phyloP scores from a whole-genome alignment of 1,140 invertebrate genomes.

The Ganaspis sp. region DNA sequence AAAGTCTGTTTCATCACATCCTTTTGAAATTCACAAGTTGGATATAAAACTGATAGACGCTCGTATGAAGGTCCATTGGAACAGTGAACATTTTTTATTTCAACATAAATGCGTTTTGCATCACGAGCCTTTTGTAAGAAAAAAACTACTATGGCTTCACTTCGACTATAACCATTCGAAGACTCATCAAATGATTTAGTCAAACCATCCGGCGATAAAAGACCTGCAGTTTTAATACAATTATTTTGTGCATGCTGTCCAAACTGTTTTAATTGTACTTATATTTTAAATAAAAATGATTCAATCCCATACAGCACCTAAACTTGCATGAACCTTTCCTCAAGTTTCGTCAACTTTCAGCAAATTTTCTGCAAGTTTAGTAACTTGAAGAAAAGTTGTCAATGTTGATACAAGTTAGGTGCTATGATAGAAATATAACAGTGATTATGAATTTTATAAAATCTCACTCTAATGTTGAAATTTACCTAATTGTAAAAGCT shows the following conservation, averaged over 20 bases:
- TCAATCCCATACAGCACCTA: no score
- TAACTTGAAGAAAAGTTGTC: no score
- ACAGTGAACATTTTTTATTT: conserved; percentile 77
- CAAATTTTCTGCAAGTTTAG: no score
- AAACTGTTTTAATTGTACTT: no score
- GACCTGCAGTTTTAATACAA: conserved; percentile 36
- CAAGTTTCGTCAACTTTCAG: no score
- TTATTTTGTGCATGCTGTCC: no score
- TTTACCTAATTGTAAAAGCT: conserved; percentile 46
- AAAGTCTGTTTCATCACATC: conserved; percentile 43
- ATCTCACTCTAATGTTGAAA: no score
- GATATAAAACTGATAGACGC: conserved; percentile 76
- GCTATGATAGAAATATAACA: no score
- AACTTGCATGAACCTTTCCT: no score
- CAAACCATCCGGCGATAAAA: conserved; percentile 79
- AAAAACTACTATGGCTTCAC: conserved; percentile 80
- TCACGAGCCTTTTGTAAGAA: conserved; percentile 78
- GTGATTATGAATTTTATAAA: neutral
- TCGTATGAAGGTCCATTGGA: conserved; percentile 79
- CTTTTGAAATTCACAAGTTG: conserved; percentile 40
- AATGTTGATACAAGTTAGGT: no score
- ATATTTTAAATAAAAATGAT: no score
- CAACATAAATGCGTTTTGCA: conserved; percentile 79
- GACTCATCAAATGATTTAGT: conserved; percentile 80
- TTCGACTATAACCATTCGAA: conserved; percentile 81